A percentile compares a stretch with the other conserved stretches of the same genome.
phyloP scores from a whole-genome alignment of 2,113 vertebrate species.

The Chaetodon auriga region DNA sequence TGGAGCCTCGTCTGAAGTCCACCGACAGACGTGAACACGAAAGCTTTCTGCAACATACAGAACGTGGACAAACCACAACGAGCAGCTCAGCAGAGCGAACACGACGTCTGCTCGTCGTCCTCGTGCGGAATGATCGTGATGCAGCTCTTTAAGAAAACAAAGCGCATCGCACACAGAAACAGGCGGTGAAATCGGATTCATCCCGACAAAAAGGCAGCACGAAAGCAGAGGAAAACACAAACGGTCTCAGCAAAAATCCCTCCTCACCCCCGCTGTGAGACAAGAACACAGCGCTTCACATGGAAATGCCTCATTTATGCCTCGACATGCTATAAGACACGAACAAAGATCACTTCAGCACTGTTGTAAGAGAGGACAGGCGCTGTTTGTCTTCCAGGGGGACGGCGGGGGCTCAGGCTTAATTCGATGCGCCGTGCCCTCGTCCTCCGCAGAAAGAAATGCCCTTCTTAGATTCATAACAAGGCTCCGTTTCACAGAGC shows the following conservation, averaged over 20 bases:
- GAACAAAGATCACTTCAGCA: slow-evolving; percentile 24
- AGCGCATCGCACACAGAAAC: background rate
- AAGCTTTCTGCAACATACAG: background rate
- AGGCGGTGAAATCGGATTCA: background rate
- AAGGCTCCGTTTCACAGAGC: slow-evolving; percentile 39
- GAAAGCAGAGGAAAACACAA: background rate
- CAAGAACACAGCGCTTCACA: background rate
- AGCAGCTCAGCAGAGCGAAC: slow-evolving; percentile 10
- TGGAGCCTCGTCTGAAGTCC: background rate
- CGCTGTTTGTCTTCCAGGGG: background rate
- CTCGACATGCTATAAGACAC: background rate
- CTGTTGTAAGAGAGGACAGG: background rate
- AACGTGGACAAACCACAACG: background rate
- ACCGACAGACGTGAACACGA: background rate
- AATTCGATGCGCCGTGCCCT: slow-evolving; percentile 32
- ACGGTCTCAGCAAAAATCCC: background rate
- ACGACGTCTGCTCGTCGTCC: background rate
- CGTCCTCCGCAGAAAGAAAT: slow-evolving; percentile 24
- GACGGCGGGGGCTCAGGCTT: background rate
- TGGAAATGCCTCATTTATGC: slow-evolving; percentile 18
- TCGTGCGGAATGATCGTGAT: background rate
- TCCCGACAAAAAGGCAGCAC: background rate
- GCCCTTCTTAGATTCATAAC: slow-evolving; percentile 16
- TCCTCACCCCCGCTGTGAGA: slow-evolving; percentile 10
- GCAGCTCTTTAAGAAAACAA: slow-evolving; percentile 16